Evolutionary conservation across 2,113 vertebrate genomes (phyloP).

Genomic region (Pantherophis guttatus): DNA sequence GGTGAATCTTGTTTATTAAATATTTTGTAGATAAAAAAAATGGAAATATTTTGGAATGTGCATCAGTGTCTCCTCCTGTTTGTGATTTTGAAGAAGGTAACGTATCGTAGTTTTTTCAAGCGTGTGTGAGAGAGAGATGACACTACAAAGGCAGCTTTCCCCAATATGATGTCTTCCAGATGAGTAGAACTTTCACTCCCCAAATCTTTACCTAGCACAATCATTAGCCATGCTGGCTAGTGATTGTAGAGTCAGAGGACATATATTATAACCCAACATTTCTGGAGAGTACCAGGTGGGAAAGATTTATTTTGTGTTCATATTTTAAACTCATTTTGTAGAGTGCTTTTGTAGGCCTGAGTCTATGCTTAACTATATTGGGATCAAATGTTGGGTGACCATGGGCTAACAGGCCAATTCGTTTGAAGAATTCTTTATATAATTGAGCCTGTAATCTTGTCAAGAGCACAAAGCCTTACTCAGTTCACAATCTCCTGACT

Average conservation of each 20-base stretch:
- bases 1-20: background rate
- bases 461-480: background rate
- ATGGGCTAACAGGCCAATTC: background rate
- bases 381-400: background rate
- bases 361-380: background rate
- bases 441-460: background rate
- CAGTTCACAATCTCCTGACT: fast-evolving
- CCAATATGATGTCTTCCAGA: background rate
- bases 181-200: background rate
- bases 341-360: background rate
- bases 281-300: background rate
- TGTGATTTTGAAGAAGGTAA: background rate
- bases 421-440: slow-evolving; percentile 1
- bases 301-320: background rate
- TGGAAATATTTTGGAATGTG: background rate
- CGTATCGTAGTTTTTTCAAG: background rate
- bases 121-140: background rate
- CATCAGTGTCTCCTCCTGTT: background rate
- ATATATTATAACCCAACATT: background rate
- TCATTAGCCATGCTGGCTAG: background rate
- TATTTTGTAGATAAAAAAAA: background rate
- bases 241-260: background rate
- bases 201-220: background rate
- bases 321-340: background rate
- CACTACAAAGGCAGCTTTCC: background rate